These are phyloP conservation scores for Erinaceus europaeus DNA, from an alignment of 2,113 vertebrate species.

Conservation along the genomic window DNA sequence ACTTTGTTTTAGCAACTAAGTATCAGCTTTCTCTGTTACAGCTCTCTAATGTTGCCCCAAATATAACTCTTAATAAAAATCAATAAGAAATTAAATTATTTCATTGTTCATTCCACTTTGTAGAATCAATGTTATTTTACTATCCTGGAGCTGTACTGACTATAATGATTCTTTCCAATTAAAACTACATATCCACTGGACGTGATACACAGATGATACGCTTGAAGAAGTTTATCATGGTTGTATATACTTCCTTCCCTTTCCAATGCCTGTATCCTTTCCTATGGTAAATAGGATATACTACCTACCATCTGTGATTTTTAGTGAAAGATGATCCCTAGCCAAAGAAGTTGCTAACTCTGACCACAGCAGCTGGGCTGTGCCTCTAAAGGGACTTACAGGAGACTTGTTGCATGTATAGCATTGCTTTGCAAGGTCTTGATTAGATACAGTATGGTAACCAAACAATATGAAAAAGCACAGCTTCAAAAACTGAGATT, in stretches of 20 bases:
- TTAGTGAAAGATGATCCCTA: slow-evolving; percentile 82
- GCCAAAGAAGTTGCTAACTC: slow-evolving; percentile 81
- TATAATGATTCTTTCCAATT: not conserved
- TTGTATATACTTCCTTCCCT: slow-evolving; percentile 76
- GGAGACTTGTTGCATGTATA: slow-evolving; percentile 74
- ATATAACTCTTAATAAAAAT: slow-evolving; percentile 37
- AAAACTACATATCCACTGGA: slow-evolving; percentile 59
- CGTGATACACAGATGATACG: slow-evolving; percentile 47
- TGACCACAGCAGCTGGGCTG: slow-evolving; percentile 83
- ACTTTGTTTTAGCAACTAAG: slow-evolving; percentile 15
- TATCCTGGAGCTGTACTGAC: not conserved
- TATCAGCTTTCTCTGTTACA: not conserved
- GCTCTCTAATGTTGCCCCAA: not conserved
- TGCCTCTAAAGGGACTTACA: slow-evolving; percentile 84
- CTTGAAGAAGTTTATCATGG: slow-evolving; percentile 73
- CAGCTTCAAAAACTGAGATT: slow-evolving; percentile 64
- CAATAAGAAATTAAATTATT: slow-evolving; percentile 23
- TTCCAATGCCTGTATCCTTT: slow-evolving; percentile 73
- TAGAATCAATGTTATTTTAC: not conserved
- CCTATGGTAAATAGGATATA: slow-evolving; percentile 71
- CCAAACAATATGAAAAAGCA: slow-evolving; percentile 70
- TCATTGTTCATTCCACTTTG: not conserved
- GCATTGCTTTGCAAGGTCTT: slow-evolving; percentile 76
- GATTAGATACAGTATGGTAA: slow-evolving; percentile 76
- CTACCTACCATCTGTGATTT: slow-evolving; percentile 82